Evolutionary conservation across 2,797 vertebrate genomes (phyloP).

Genomic region (Acanthurus tractus): DNA sequence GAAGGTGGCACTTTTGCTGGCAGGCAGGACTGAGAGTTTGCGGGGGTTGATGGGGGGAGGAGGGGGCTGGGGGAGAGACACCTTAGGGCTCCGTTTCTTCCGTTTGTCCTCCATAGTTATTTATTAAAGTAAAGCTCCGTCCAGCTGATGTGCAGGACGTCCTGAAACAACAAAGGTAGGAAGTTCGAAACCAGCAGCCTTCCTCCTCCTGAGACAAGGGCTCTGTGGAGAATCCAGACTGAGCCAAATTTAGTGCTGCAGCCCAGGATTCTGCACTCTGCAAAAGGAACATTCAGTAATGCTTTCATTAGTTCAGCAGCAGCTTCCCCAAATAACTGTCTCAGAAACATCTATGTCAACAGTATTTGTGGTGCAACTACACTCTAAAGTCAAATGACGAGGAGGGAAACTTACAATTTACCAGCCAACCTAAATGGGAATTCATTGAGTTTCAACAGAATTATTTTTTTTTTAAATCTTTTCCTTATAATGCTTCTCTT

Average conservation of each 20-base stretch:
- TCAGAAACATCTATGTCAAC: slow-evolving; percentile 7
- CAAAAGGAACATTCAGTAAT: slow-evolving; percentile 6
- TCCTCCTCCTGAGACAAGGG: slow-evolving; percentile 3
- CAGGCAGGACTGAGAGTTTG: slow-evolving; percentile 89
- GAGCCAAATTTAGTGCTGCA: slow-evolving; percentile 49
- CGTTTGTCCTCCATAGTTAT: slow-evolving; percentile 93
- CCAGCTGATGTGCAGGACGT: slow-evolving; percentile 45
- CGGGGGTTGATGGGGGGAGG: slow-evolving; percentile 87
- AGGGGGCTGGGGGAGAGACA: slow-evolving; percentile 89
- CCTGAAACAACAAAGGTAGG: slow-evolving; percentile 68
- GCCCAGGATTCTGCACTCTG: slow-evolving; percentile 37
- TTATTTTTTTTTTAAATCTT: slow-evolving; percentile 3
- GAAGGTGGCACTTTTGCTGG: slow-evolving; percentile 93
- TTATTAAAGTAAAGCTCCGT: neutral
- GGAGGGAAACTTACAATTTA: neutral
- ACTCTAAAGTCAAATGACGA: neutral
- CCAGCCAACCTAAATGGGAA: neutral
- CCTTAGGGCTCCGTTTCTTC: slow-evolving; percentile 93
- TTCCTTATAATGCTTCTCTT: neutral
- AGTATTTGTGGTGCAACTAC: neutral
- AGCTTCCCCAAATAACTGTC: neutral
- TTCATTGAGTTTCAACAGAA: slow-evolving; percentile 1
- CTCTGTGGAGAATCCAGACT: slow-evolving; percentile 15
- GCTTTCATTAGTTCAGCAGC: slow-evolving; percentile 30
- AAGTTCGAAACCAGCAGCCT: slow-evolving; percentile 54